Base-by-base conservation (phyloP, 2,797 vertebrate genomes). In the Artibeus lituratus region DNA sequence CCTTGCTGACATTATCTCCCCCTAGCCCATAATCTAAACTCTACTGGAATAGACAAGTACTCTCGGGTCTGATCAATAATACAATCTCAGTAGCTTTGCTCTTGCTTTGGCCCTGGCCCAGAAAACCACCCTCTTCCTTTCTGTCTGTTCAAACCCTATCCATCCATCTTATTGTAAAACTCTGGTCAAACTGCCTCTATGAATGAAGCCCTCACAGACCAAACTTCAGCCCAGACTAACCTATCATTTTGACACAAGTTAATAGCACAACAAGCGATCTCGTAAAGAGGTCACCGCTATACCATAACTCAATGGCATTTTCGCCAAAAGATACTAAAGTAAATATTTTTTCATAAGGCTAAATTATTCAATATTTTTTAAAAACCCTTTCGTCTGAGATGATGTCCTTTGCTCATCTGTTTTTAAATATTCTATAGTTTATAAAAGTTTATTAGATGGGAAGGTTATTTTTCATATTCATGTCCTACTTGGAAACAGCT, bases 401-500 rank as follows among this genome's bases (percentile, higher is more conserved):
- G 35, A 78, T 62, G 4, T 4, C 22, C 37, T 96, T 55, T 72
- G 47, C 76, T 69, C 73, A 81, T 32, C n/a, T 73, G 12, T 81
- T 94, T 97, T 87, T 69, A 93, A 90, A 84, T 72, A 44, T 14
- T 57, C 29, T 32, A 19, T 69, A 65, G 88, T 81, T 94, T 69
- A 92, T 85, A 82, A 94, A 94, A 95, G 76, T 42, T 7, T 87
- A 92, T 77, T 47, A 84, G 51, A 90, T 21, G 21, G 87, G 24
- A 84, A 65, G 32, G 10, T 1, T 77, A 65, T 47, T 53, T 81
- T 89, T 87, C 44, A 77, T 81, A 92, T 94, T 90, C 83, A 90
- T 84, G 65, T 44, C 74, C 73, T 91, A 95, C 72, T 83, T 92
- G 21, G 72, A 92, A 96, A 95, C 24, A 65, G 32, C n/a, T 96